Evolutionary conservation across 2,113 vertebrate species (phyloP).

Genomic region (Cynoglossus semilaevis): DNA sequence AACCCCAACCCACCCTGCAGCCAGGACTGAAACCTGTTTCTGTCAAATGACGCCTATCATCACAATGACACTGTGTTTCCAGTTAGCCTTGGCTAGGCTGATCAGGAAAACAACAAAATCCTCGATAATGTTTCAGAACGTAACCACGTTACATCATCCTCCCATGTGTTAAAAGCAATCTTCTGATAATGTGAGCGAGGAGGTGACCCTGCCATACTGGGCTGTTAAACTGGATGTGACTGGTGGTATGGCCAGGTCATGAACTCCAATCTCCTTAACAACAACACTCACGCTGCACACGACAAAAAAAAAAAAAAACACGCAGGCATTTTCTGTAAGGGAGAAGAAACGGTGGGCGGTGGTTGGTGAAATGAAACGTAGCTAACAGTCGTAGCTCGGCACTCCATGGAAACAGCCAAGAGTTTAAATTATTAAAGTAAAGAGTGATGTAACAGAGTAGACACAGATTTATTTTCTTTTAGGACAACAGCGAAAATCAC

Average conservation of each 20-base stretch:
- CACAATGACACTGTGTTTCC: neutral
- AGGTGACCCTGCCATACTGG: constrained; percentile 38
- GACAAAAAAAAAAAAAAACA: constrained; percentile 66
- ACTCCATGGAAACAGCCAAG: too few species aligned
- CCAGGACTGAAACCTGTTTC: constrained; percentile 22
- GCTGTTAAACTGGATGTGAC: constrained; percentile 73
- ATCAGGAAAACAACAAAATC: constrained; percentile 3
- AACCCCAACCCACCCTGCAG: constrained; percentile 30
- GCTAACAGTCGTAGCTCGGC: constrained; percentile 48
- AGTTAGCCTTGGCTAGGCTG: constrained; percentile 18
- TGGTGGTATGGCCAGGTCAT: constrained; percentile 72
- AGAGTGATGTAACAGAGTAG: too few species aligned
- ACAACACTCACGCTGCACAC: constrained; percentile 73
- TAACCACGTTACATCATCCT: constrained; percentile 53
- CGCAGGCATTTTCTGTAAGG: constrained; percentile 60
- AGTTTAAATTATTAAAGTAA: too few species aligned
- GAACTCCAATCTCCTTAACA: constrained; percentile 77
- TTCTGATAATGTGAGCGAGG: constrained; percentile 25
- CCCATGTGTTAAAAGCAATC: constrained; percentile 15
- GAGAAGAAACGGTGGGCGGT: constrained; percentile 3
- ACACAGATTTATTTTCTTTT: too few species aligned
- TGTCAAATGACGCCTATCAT: constrained; percentile 35
- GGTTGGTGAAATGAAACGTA: neutral
- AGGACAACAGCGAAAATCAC: too few species aligned
- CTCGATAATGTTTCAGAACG: constrained; percentile 29